Evolutionary conservation across 2,888 invertebrate genomes (phyloP).

Genomic region (Eupsilia transversa): DNA sequence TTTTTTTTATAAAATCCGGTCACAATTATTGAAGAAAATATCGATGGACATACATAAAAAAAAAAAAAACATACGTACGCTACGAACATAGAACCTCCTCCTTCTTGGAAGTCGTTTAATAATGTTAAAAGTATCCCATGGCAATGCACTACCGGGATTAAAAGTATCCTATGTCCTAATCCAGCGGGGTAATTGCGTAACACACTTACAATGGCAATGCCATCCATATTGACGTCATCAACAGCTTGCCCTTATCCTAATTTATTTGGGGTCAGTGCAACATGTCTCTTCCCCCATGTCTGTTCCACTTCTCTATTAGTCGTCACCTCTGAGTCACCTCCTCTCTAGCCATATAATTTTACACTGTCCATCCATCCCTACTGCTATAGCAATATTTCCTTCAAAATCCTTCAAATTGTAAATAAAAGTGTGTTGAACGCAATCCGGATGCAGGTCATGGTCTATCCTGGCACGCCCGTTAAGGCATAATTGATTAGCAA

Average conservation of each 20-base stretch:
- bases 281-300: background rate
- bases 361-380: background rate
- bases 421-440: background rate
- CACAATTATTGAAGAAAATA: no score
- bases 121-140: background rate
- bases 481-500: background rate
- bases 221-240: background rate
- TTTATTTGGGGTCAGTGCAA: background rate
- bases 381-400: background rate
- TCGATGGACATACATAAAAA: no score
- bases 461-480: background rate
- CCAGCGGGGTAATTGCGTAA: no score
- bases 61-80: no score
- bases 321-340: background rate
- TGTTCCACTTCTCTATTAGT: no score
- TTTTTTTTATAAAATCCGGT: no score
- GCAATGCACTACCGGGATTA: background rate
- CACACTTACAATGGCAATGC: background rate
- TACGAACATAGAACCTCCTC: no score
- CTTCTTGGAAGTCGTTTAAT: no score
- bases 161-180: background rate
- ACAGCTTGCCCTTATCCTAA: background rate
- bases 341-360: background rate
- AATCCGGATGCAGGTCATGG: background rate
- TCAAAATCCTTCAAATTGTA: background rate